Base-by-base conservation (phyloP, 2,113 vertebrate species). In the Melanerpes formicivorus region DNA sequence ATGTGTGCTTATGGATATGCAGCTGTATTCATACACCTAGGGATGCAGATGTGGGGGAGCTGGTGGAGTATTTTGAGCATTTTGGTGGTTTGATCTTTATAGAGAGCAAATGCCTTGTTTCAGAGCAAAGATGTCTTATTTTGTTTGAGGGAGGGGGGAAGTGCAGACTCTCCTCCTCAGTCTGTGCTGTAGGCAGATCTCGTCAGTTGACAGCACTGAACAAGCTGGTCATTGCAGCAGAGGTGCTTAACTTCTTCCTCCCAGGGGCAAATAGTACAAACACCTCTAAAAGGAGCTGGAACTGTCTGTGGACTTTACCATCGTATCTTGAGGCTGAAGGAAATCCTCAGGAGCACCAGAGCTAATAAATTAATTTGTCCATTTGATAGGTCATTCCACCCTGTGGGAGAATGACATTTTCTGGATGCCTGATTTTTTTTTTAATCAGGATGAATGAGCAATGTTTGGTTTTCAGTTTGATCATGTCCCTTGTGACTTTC, bases 121-220 rank as follows among this genome's bases (percentile, higher is more conserved):
- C 77, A 85, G 48, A 85, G 76, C 30, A 71, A 80, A 82, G 42
- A 73, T 74, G 14, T 56, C 46, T 90, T 88, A 11, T n/a, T 93
- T 93, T 83, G 48, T 59, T 78, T 56, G 62, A 30, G 58, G 40
- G 62, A 73, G 65, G 13, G 18, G 19, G 8, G 11, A 79, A 73
- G 46, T 8, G 60, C 60, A 88, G 37, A 77, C 62, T 83, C 71
- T 52, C 22, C 80, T 77, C 40, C 64, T 90, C 60, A n/a, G 70
- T 67, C 42, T 90, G 40, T 86, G 42, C 66, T 86, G 62, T 80
- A 42, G 91, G 66, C 66, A 90, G 67, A 72, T 76, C 89, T 93
- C 75, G 54, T 83, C 87, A 93, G 62, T 64, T 90, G 86, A 75
- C 91, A 88, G 87, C 56, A 81, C 59, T 90, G 70, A 92, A 63